phyloP scores from a whole-genome alignment of 2,113 vertebrate species.

The Syngnathus floridae region DNA sequence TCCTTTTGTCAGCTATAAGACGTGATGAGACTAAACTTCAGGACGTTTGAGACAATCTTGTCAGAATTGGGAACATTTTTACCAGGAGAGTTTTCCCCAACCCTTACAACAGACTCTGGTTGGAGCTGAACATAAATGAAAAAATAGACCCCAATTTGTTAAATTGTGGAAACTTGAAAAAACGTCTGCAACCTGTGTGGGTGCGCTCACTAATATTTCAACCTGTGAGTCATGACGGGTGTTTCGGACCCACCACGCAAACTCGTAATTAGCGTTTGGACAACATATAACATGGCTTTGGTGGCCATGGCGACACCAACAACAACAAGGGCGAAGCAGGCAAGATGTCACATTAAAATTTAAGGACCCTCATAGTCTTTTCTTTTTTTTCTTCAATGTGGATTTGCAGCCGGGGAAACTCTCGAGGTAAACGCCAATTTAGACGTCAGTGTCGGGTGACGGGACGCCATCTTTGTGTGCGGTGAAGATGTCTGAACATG shows the following conservation, averaged over 20 bases:
- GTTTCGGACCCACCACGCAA: background rate
- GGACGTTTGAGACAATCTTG: too few relatives aligned
- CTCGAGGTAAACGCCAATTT: constrained; percentile 64
- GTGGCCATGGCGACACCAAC: background rate
- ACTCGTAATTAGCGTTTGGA: constrained; percentile 1
- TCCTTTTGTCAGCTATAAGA: too few relatives aligned
- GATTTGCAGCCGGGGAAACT: constrained; percentile 51
- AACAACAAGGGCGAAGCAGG: background rate
- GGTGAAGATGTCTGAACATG: constrained; percentile 63
- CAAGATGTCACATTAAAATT: constrained; percentile 2
- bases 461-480: constrained; percentile 56
- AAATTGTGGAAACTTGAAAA: background rate
- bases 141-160: too few relatives aligned
- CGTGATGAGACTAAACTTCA: too few relatives aligned
- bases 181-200: background rate
- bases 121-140: too few relatives aligned
- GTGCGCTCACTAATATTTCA: background rate
- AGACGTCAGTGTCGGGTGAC: constrained; percentile 55
- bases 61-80: too few relatives aligned
- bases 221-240: background rate
- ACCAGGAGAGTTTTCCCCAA: too few relatives aligned
- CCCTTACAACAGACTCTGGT: too few relatives aligned
- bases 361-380: background rate
- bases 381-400: constrained; percentile 1
- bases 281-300: background rate